These are phyloP conservation scores for Acanthurus leucopareius DNA, from an alignment of 2,797 vertebrate genomes.

Conservation along the genomic window DNA sequence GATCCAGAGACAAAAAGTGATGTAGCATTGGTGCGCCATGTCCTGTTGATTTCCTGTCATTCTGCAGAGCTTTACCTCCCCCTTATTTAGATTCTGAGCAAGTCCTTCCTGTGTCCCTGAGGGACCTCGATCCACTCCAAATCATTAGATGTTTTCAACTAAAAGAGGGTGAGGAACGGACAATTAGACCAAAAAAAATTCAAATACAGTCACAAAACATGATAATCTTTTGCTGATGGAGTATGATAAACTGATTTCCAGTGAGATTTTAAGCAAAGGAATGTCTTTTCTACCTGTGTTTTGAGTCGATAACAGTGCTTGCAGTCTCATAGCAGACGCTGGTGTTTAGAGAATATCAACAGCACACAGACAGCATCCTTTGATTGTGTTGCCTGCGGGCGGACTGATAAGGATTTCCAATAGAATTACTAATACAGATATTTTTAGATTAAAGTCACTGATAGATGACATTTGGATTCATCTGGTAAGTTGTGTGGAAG, in stretches of 20 bases:
- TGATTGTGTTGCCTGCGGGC: slow-evolving; percentile 34
- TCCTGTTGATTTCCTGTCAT: slow-evolving; percentile 73
- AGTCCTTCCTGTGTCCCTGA: slow-evolving; percentile 58
- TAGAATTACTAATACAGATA: slow-evolving; percentile 29
- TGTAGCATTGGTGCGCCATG: slow-evolving; percentile 27
- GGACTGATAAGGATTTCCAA: slow-evolving; percentile 32
- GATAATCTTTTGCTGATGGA: slow-evolving; percentile 31
- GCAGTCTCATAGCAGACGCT: slow-evolving; percentile 28
- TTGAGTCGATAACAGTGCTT: slow-evolving; percentile 32
- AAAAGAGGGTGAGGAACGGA: slow-evolving; percentile 4
- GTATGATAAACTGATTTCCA: slow-evolving; percentile 38
- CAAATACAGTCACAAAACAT: background rate
- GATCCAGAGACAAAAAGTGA: slow-evolving; percentile 58
- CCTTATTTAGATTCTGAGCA: slow-evolving; percentile 69
- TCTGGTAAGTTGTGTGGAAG: slow-evolving; percentile 13
- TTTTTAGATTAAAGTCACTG: slow-evolving; percentile 47
- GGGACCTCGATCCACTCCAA: slow-evolving; percentile 56
- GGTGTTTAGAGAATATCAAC: slow-evolving; percentile 51
- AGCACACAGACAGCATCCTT: slow-evolving; percentile 48
- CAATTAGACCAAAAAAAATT: slow-evolving; percentile 4
- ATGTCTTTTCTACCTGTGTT: slow-evolving; percentile 46
- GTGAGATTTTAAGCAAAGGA: slow-evolving; percentile 37
- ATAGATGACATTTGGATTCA: slow-evolving; percentile 35
- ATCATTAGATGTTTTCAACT: slow-evolving; percentile 56
- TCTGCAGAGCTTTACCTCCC: slow-evolving; percentile 61